A percentile compares a stretch with the other conserved stretches of the same genome.
phyloP scores from a whole-genome alignment of 2,113 vertebrate genomes.

The Cephalopterus ornatus region DNA sequence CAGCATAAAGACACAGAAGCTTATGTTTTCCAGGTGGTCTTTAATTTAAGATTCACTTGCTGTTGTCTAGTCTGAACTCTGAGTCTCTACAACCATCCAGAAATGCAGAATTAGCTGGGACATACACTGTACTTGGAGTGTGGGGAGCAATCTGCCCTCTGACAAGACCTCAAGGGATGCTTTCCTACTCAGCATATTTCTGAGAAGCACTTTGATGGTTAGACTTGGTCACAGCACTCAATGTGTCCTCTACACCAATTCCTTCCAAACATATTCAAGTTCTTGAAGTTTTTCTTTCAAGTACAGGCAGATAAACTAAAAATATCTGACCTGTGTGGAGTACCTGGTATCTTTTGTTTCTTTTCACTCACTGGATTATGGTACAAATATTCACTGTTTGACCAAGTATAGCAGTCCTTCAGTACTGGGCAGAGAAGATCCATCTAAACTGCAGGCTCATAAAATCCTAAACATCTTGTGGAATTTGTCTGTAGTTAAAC shows the following conservation, averaged over 20 bases:
- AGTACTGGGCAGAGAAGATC: background rate
- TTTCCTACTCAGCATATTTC: background rate
- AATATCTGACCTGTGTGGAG: background rate
- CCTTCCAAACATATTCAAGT: background rate
- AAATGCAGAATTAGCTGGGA: background rate
- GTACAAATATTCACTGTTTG: background rate
- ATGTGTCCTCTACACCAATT: background rate
- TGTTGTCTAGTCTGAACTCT: background rate
- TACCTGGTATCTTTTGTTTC: background rate
- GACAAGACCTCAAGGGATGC: background rate
- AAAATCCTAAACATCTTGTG: background rate
- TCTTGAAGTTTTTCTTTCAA: background rate
- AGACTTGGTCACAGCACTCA: background rate
- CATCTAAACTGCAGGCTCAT: background rate
- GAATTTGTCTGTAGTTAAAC: background rate
- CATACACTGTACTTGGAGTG: background rate
- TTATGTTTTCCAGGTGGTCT: background rate
- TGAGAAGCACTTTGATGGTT: background rate
- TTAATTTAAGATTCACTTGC: background rate
- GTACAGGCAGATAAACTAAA: background rate
- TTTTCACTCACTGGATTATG: background rate
- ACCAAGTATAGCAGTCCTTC: background rate
- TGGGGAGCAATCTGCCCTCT: background rate
- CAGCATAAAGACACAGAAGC: background rate
- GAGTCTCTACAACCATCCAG: background rate